A percentile compares a stretch with the other conserved stretches of the same genome.
Conservation (phyloP, 2,113 vertebrate species). For the Ammospiza caudacuta region DNA sequence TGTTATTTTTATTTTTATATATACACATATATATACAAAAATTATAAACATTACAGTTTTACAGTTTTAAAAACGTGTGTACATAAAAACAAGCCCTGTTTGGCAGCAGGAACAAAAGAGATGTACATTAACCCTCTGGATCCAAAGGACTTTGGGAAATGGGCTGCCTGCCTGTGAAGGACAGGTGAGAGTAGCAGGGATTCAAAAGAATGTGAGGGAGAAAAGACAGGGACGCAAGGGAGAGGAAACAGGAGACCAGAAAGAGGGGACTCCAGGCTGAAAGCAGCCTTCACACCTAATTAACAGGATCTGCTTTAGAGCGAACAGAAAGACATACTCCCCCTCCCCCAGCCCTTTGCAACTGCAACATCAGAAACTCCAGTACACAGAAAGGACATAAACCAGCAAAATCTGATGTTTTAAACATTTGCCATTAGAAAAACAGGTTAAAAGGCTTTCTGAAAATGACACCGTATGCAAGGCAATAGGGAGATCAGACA, state of each 20-base stretch:
- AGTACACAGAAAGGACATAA: neutral
- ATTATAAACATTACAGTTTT: neutral
- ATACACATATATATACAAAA: neutral
- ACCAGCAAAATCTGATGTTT: conserved; percentile 14
- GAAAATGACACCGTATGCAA: neutral
- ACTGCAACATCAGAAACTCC: conserved; percentile 2
- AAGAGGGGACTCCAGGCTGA: neutral
- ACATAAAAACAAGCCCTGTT: neutral
- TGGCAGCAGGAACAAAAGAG: neutral
- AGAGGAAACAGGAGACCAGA: conserved; percentile 38
- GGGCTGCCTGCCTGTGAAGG: neutral
- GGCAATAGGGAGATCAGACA: neutral
- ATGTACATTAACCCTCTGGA: neutral
- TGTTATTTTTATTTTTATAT: neutral
- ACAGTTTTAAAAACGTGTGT: neutral
- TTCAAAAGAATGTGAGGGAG: neutral
- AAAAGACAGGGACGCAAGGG: neutral
- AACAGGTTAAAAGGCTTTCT: neutral
- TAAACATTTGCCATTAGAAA: neutral
- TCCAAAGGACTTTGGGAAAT: neutral
- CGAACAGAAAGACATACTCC: rapidly evolving
- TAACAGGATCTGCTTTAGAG: neutral
- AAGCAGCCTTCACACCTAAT: conserved; percentile 54
- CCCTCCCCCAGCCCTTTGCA: neutral
- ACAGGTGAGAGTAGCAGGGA: neutral